phyloP scores from a whole-genome alignment of 2,797 vertebrate genomes.

The Eutrigla gurnardus region DNA sequence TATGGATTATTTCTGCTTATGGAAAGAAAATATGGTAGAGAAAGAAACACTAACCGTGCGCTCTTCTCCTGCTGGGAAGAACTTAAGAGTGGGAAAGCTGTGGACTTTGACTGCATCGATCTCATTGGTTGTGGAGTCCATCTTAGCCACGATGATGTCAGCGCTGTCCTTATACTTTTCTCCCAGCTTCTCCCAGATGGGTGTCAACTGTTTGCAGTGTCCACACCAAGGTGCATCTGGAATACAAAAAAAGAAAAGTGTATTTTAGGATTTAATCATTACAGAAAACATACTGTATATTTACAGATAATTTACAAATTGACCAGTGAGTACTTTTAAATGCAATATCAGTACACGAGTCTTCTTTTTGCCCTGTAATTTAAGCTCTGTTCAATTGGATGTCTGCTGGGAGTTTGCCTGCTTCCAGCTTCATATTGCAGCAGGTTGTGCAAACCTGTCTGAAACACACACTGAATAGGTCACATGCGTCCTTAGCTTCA shows the following conservation, averaged over 20 bases:
- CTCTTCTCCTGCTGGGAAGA: slow-evolving; percentile 92
- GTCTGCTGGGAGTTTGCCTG: neutral
- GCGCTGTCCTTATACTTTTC: slow-evolving; percentile 90
- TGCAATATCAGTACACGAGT: neutral
- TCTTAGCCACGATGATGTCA: slow-evolving; percentile 92
- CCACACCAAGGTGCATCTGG: slow-evolving; percentile 99
- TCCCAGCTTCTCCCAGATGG: slow-evolving; percentile 97
- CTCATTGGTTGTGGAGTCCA: slow-evolving; percentile 98
- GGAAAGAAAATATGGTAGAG: neutral
- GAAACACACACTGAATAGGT: neutral
- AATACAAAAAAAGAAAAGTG: neutral
- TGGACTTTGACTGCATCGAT: slow-evolving; percentile 96
- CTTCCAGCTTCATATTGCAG: neutral
- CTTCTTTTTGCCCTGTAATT: neutral
- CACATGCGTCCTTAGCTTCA: slow-evolving; percentile 16
- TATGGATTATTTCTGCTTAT: neutral
- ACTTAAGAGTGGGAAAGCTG: slow-evolving; percentile 98
- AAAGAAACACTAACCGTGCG: slow-evolving; percentile 81
- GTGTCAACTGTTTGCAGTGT: slow-evolving; percentile 97
- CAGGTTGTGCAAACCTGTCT: neutral
- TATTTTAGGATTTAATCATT: neutral
- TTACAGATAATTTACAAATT: neutral
- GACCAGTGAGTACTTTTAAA: neutral
- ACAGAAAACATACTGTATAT: neutral
- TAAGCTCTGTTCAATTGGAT: neutral